phyloP scores from a whole-genome alignment of 2,113 vertebrate genomes.

The Lagenorhynchus albirostris region DNA sequence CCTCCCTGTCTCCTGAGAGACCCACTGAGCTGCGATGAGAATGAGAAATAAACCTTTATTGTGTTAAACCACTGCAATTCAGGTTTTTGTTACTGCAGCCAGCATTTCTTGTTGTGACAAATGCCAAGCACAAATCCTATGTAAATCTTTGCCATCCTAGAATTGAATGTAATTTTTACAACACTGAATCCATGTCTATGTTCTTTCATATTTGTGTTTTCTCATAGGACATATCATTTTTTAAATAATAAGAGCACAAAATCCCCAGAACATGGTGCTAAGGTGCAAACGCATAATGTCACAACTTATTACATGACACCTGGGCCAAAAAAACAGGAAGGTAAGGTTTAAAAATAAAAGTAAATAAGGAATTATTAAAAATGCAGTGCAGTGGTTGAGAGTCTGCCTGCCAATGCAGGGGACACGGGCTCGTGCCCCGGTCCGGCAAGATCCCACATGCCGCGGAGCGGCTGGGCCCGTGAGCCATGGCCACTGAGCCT shows the following conservation, averaged over 20 bases:
- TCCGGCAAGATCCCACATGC: too few relatives aligned
- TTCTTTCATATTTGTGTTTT: conserved; percentile 17
- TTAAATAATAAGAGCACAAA: not conserved
- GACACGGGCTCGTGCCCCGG: too few relatives aligned
- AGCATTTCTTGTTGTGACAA: not conserved
- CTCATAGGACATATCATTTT: not conserved
- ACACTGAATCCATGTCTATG: not conserved
- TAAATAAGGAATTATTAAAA: not conserved
- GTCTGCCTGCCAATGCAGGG: too few relatives aligned
- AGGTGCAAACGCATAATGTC: not conserved
- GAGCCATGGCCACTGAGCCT: too few relatives aligned
- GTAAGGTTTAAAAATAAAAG: not conserved
- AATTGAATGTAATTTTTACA: not conserved
- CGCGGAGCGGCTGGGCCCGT: too few relatives aligned
- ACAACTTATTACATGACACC: not conserved
- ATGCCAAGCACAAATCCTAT: not conserved
- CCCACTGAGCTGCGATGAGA: accelerated
- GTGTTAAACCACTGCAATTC: not conserved
- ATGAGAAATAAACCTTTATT: not conserved
- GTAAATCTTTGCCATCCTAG: not conserved
- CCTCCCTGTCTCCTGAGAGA: not conserved
- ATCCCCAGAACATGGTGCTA: not conserved
- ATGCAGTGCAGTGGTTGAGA: not conserved
- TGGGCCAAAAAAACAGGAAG: not conserved
- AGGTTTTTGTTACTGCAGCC: not conserved